Conservation (phyloP, 2,888 invertebrate genomes). For the Sinopyrophorus schimmeli region DNA sequence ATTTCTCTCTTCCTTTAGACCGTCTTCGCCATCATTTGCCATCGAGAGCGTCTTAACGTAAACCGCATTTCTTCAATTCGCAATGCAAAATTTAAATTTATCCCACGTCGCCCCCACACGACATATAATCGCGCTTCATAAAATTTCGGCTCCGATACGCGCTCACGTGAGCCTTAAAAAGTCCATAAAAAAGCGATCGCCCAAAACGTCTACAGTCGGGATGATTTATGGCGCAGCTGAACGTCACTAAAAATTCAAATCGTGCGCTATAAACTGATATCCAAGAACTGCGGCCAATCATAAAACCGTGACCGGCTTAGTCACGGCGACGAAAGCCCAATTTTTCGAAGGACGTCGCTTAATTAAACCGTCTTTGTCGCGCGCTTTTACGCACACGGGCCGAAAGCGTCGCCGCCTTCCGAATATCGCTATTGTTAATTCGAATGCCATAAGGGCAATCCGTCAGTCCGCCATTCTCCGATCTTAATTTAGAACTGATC, state of each 20-base stretch:
- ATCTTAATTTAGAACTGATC: slow-evolving; percentile 43
- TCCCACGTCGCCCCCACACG: too few species aligned
- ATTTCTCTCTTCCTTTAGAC: too few species aligned
- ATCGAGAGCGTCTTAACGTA: too few species aligned
- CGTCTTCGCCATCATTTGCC: too few species aligned
- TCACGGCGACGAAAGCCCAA: slow-evolving; percentile 12
- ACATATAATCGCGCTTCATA: too few species aligned
- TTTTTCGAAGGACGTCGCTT: background rate
- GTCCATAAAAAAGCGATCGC: slow-evolving; percentile 28
- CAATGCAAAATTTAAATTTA: too few species aligned
- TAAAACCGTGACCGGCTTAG: slow-evolving; percentile 27
- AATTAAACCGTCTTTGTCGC: background rate
- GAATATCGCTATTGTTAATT: slow-evolving; percentile 33
- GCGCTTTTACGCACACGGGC: background rate
- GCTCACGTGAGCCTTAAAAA: slow-evolving; percentile 14
- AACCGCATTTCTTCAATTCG: too few species aligned
- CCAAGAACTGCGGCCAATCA: slow-evolving; percentile 34
- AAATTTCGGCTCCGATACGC: slow-evolving; percentile 1
- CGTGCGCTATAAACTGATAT: slow-evolving; percentile 52
- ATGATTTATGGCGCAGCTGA: slow-evolving; percentile 47
- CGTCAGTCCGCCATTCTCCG: slow-evolving; percentile 32
- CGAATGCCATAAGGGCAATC: slow-evolving; percentile 34
- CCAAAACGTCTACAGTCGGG: slow-evolving; percentile 37
- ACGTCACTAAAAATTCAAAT: slow-evolving; percentile 53
- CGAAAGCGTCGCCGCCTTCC: slow-evolving; percentile 21